phyloP scores from a whole-genome alignment of 2,113 vertebrate genomes.

The Oryctolagus cuniculus region mOryCun1.1 NC_091448.1:4731001-4731500 shows the following conservation, averaged over 20 bases:
- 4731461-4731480: neutral
- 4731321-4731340: neutral
- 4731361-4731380: neutral
- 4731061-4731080: neutral
- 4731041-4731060: neutral
- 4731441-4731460: neutral
- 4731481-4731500: neutral
- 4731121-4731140: neutral
- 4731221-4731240: conserved; percentile 31
- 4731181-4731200: neutral
- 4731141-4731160: neutral
- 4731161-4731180: neutral
- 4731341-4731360: neutral
- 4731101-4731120: neutral
- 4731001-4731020: neutral
- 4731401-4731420: neutral
- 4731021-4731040: neutral
- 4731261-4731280: neutral
- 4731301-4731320: neutral
- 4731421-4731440: neutral
- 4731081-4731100: neutral
- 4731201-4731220: conserved; percentile 20
- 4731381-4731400: neutral
- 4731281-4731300: neutral
- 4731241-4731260: conserved; percentile 29